Conservation (phyloP, 2,113 vertebrate genomes). For the Myrmecophaga tridactyla region DNA sequence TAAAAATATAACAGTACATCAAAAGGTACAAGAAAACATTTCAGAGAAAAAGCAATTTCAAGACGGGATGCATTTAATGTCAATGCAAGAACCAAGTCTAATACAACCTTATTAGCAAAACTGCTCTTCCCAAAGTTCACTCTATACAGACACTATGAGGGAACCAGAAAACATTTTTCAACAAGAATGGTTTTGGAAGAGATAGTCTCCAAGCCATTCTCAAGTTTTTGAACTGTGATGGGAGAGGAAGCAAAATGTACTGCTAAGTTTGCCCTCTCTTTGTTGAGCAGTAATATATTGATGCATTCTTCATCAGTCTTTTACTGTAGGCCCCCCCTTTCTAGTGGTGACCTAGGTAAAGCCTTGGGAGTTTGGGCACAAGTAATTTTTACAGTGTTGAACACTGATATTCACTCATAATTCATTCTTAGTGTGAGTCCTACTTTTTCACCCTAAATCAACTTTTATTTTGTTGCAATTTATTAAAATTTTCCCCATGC, state of each 20-base stretch:
- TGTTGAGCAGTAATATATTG: not conserved
- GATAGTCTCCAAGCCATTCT: not conserved
- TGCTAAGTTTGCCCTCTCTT: not conserved
- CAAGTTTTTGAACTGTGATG: not conserved
- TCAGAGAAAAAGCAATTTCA: conserved; percentile 71
- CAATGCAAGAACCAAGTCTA: conserved; percentile 42
- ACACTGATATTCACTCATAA: not conserved
- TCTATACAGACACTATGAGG: not conserved
- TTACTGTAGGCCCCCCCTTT: not conserved
- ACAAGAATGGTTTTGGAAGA: not conserved
- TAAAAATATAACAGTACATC: conserved; percentile 58
- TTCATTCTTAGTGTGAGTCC: not conserved
- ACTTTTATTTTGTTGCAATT: conserved; percentile 17
- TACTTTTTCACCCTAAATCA: not conserved
- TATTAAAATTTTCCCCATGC: not conserved
- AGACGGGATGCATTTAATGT: conserved; percentile 8
- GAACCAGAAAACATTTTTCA: not conserved
- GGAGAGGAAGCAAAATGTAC: not conserved
- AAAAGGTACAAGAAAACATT: conserved; percentile 72
- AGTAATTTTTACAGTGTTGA: not conserved
- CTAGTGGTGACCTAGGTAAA: not conserved
- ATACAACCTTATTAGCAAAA: conserved; percentile 24
- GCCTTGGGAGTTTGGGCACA: not conserved
- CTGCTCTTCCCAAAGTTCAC: conserved; percentile 48
- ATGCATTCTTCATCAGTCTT: not conserved